A percentile compares a stretch with the other conserved stretches of the same genome.
Conservation (phyloP, 2,113 vertebrate genomes). For the Pedionomus torquatus region DNA sequence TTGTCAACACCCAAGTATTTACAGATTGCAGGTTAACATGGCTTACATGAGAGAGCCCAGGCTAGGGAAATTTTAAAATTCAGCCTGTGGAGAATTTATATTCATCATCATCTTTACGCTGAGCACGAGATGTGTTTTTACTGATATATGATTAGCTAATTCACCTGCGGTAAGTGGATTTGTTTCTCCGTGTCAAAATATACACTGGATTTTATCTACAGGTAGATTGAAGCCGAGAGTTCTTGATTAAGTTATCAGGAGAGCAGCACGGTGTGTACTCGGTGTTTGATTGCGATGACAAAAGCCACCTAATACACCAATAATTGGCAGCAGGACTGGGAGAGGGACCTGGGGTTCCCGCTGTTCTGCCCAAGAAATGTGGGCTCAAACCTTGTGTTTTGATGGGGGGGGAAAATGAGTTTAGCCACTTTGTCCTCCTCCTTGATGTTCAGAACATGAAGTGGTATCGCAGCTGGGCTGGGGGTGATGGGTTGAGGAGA, state of each 20-base stretch:
- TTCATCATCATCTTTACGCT: slow-evolving; percentile 12
- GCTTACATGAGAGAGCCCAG: slow-evolving; percentile 39
- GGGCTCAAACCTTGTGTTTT: not conserved
- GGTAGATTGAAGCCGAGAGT: slow-evolving; percentile 11
- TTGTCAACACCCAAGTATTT: not conserved
- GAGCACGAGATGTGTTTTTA: slow-evolving; percentile 1
- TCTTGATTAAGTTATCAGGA: slow-evolving; percentile 47
- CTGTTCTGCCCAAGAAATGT: not conserved
- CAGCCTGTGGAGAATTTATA: not conserved
- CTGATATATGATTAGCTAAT: slow-evolving; percentile 42
- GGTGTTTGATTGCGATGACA: slow-evolving; percentile 12
- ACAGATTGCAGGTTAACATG: slow-evolving; percentile 17
- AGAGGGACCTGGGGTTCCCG: not conserved
- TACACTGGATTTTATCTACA: slow-evolving; percentile 9
- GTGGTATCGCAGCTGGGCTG: not conserved
- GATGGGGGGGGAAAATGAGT: not conserved
- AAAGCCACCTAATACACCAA: not conserved
- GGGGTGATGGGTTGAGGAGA: not conserved
- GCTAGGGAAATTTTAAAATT: not conserved
- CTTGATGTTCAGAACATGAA: not conserved
- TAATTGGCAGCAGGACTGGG: accelerated
- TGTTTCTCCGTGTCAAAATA: slow-evolving; percentile 15
- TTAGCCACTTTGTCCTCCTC: not conserved
- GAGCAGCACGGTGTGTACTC: not conserved
- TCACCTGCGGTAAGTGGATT: slow-evolving; percentile 52